Base-by-base conservation (phyloP, 2,888 invertebrate species). In the Orthonychiurus folsomi region DNA sequence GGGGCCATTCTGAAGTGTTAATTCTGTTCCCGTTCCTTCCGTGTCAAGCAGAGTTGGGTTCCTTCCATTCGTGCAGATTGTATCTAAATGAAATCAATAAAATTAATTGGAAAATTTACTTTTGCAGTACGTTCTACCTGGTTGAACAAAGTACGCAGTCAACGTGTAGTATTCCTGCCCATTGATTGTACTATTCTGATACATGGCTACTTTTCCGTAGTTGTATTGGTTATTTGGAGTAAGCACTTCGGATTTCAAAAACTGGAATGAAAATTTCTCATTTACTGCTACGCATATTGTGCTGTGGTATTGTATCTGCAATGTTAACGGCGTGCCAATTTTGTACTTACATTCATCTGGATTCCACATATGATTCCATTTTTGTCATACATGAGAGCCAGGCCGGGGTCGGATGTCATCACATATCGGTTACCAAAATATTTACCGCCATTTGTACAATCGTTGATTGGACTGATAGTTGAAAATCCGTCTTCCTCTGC, bases 281-380 rank as follows among this genome's bases (percentile, higher is more conserved):
- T n/a, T n/a, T n/a, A n/a, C n/a, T n/a, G n/a, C n/a, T n/a, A n/a
- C n/a, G n/a, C n/a, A n/a, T n/a, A n/a, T n/a, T n/a, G n/a, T n/a
- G n/a, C n/a, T n/a, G n/a, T n/a, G n/a, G n/a, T n/a, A 37, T 5
- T 37, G 5, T 9, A 37, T 37, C 37, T 9, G 5, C 9, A 15
- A 37, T 37, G 5, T 37, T 5, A 5, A 37, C 37, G 37, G 15
- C 9, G 37, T 37, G 15, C 15, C 15, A 9, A 9, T 9, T 37
- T 9, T 37, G 5, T 37, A 37, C 60, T 56, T 64, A 70, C 67
- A 57, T 66, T 54, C 53, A 66, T 64, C 55, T 71, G 71, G 37
- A 69, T 62, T 62, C 71, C 71, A 65, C 69, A 66, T 27, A 71
- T 65, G 50, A 62, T 56, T 47, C 69, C 69, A 55, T 70, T 65